These are phyloP conservation scores for Perognathus longimembris DNA, from an alignment of 2,113 vertebrate genomes.

Conservation along the genomic window DNA sequence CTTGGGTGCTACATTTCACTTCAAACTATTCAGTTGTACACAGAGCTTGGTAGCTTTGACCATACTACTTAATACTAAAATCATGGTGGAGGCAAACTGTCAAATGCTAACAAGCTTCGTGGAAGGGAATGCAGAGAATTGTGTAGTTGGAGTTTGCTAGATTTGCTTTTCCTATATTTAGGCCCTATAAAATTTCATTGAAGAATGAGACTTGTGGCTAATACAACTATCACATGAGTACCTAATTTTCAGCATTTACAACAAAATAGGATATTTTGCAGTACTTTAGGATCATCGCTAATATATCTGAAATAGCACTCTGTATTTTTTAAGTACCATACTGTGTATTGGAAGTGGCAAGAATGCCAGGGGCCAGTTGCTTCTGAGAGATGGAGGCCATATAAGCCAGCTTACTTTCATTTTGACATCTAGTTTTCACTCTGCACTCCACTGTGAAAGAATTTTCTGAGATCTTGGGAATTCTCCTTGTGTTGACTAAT, in stretches of 20 bases:
- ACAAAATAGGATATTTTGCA: not conserved
- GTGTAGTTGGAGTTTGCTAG: not conserved
- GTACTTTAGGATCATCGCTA: not conserved
- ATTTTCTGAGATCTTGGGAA: conserved; percentile 30
- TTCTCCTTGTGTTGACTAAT: not conserved
- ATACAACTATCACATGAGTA: conserved; percentile 3
- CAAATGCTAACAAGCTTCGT: not conserved
- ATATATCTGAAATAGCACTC: not conserved
- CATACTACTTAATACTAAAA: not conserved
- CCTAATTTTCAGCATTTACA: conserved; percentile 19
- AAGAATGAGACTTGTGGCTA: conserved; percentile 22
- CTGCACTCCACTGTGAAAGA: not conserved
- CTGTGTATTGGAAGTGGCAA: not conserved
- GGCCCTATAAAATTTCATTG: conserved; percentile 42
- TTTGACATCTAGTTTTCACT: not conserved
- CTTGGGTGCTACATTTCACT: not conserved
- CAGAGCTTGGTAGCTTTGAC: not conserved
- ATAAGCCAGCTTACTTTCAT: not conserved
- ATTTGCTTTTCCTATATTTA: conserved; percentile 47
- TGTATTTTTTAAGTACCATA: not conserved
- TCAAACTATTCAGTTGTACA: not conserved
- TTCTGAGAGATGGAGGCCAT: not conserved
- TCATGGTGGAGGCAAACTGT: not conserved
- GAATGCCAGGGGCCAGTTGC: not conserved
- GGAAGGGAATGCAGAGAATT: not conserved